A percentile compares a stretch with the other conserved stretches of the same genome.
phyloP scores from a whole-genome alignment of 1,140 invertebrate species.

The Pogonomyrmex barbatus region DNA sequence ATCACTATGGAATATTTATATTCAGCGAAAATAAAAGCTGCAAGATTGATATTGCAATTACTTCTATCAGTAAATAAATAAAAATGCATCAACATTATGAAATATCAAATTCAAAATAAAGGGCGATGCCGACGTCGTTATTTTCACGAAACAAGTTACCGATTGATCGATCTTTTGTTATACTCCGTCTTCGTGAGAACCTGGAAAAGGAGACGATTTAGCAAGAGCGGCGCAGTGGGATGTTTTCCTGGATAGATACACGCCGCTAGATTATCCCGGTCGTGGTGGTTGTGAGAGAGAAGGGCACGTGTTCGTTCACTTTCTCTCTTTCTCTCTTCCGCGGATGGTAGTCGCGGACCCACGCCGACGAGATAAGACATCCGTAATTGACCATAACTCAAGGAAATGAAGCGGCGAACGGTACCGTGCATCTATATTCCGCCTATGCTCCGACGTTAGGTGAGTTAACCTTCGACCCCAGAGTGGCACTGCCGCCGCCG shows the following conservation, averaged over 20 bases:
- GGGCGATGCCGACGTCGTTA: background rate
- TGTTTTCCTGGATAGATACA: constrained; percentile 67
- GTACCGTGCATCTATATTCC: constrained; percentile 77
- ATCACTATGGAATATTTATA: background rate
- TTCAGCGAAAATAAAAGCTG: background rate
- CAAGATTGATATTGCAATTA: background rate
- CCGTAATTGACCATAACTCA: constrained; percentile 80
- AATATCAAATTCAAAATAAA: constrained; percentile 12
- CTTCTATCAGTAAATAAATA: background rate
- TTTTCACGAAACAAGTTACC: background rate
- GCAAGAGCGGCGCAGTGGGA: constrained; percentile 33
- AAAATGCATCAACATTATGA: background rate
- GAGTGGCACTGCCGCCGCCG: constrained; percentile 46
- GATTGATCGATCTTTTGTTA: constrained; percentile 38
- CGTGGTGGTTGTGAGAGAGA: constrained; percentile 40
- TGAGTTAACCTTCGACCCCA: constrained; percentile 77
- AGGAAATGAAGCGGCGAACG: constrained; percentile 80
- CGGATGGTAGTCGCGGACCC: constrained; percentile 70
- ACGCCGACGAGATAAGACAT: constrained; percentile 71
- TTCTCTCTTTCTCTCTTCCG: background rate
- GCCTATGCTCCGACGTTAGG: constrained; percentile 70
- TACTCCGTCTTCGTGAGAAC: constrained; percentile 47
- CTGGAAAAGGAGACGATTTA: constrained; percentile 55
- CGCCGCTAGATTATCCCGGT: constrained; percentile 69
- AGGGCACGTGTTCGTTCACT: background rate